These are phyloP conservation scores for Cacajao melanocephalus DNA, from an alignment of 2,797 vertebrate genomes.

Conservation along the genomic window DNA sequence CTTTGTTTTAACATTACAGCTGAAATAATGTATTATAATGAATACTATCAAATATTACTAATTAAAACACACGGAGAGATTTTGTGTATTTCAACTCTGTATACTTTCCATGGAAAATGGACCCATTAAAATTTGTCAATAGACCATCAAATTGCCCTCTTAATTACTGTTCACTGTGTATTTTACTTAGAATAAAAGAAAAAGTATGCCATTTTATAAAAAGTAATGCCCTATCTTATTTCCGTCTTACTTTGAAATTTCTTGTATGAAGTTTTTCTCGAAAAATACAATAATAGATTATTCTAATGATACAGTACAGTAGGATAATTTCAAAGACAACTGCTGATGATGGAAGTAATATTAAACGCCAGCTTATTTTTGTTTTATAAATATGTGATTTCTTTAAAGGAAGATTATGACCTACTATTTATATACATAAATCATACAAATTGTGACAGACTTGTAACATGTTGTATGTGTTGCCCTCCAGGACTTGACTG, in stretches of 20 bases:
- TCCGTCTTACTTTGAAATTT: not conserved
- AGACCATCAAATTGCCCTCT: constrained; percentile 32
- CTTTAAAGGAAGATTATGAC: constrained; percentile 67
- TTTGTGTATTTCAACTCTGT: not conserved
- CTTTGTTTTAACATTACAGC: constrained; percentile 71
- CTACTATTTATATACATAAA: constrained; percentile 61
- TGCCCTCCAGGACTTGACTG: constrained; percentile 56
- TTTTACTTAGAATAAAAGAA: not conserved
- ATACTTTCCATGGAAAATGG: constrained; percentile 13
- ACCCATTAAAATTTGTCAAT: constrained; percentile 5
- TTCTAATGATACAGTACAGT: not conserved
- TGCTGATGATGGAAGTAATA: constrained; percentile 28
- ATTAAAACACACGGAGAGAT: constrained; percentile 61
- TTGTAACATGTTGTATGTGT: constrained; percentile 38
- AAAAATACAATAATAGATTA: not conserved
- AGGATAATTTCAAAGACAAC: not conserved
- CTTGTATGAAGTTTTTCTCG: not conserved
- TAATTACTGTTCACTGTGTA: constrained; percentile 7
- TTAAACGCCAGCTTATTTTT: constrained; percentile 27
- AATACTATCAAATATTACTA: constrained; percentile 66
- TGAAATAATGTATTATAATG: constrained; percentile 74
- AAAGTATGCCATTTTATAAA: not conserved
- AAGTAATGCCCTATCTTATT: not conserved
- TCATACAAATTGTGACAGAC: constrained; percentile 64
- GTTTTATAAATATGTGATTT: constrained; percentile 61